Evolutionary conservation across 2,113 vertebrate genomes (phyloP).

Genomic region (Xenopus borealis): DNA sequence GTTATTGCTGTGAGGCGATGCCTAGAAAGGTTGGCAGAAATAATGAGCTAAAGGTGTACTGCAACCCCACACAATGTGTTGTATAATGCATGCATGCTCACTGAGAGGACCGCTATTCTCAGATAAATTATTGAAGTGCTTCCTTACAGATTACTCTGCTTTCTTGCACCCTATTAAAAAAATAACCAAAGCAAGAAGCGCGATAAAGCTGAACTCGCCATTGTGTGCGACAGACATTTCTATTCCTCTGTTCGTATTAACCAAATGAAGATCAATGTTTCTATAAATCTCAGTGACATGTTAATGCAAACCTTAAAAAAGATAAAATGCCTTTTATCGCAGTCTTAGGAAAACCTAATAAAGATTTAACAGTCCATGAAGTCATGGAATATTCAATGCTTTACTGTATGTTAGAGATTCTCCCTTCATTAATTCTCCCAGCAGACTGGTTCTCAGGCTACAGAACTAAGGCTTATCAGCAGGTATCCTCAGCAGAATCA

Average conservation of each 20-base stretch:
- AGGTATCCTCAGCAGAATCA: slow-evolving; percentile 6
- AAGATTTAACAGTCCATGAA: slow-evolving; percentile 71
- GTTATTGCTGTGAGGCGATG: neutral
- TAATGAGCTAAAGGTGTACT: slow-evolving; percentile 21
- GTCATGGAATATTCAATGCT: slow-evolving; percentile 61
- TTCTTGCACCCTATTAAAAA: slow-evolving; percentile 27
- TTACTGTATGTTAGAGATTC: slow-evolving; percentile 60
- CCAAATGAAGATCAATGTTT: slow-evolving; percentile 64
- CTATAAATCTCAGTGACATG: slow-evolving; percentile 62
- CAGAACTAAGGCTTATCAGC: slow-evolving; percentile 28
- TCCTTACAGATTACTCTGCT: slow-evolving; percentile 29
- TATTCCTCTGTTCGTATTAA: slow-evolving; percentile 54
- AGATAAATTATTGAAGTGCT: slow-evolving; percentile 18
- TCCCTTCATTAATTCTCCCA: slow-evolving; percentile 62
- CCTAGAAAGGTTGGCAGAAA: neutral
- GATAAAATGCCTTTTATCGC: slow-evolving; percentile 67
- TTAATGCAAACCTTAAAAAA: slow-evolving; percentile 66
- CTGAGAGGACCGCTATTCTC: slow-evolving; percentile 12
- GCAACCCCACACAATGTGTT: slow-evolving; percentile 10
- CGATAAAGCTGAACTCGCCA: slow-evolving; percentile 50
- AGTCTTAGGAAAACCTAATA: slow-evolving; percentile 70
- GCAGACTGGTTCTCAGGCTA: slow-evolving; percentile 53
- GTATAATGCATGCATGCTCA: slow-evolving; percentile 23
- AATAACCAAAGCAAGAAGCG: slow-evolving; percentile 40
- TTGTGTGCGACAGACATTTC: slow-evolving; percentile 51